Base-by-base conservation (phyloP, 2,888 invertebrate species). In the Chymomyza fuscimana region DNA sequence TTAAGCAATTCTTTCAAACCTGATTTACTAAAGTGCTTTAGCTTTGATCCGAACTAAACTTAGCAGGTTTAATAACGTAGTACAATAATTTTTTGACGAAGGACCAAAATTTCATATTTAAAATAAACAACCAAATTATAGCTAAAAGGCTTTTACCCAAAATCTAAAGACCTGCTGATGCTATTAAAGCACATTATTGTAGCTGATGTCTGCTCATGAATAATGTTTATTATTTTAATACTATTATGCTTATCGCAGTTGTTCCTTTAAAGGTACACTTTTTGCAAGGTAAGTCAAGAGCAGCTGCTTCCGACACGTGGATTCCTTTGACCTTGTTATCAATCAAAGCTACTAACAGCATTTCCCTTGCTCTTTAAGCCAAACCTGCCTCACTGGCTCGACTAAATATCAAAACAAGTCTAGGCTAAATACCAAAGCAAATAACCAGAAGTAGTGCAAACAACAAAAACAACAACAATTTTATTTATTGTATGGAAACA, bases 391-490 rank as follows among this genome's bases (percentile, higher is more conserved):
- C 36, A 36, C 25, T 10, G 9, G 36, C 4, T 36, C 9, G n/a
- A 60, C 29, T 29, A 50, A 46, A 62, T 19, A 46, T 15, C 22
- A 62, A 62, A 32, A 60, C 40, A 46, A 46, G 40, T 46, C 12
- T 12, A 46, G 40, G 40, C 22, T 16, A 54, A 54, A 54, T 40
- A 51, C 50, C 46, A 62, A 32, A 62, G 19, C 40, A 46, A 62
- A 62, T 63, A 25, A 22, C 32, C 15, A 36, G 12, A 59, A 61
- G 40, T 6, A 46, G 61, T 46, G 40, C 51, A 16, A 3, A 3
- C n/a, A 36, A 36, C 61, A 79, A 72, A 16, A 3, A 1, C n/a
- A 36, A 36, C 61, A 79, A 72, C 80, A 77, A 70, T 77, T 74
- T 67, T 61, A 1, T 19, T 32, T 66, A 54, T 29, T 69, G 65